Conservation (phyloP, 2,113 vertebrate species). For the Climacteris rufus region DNA sequence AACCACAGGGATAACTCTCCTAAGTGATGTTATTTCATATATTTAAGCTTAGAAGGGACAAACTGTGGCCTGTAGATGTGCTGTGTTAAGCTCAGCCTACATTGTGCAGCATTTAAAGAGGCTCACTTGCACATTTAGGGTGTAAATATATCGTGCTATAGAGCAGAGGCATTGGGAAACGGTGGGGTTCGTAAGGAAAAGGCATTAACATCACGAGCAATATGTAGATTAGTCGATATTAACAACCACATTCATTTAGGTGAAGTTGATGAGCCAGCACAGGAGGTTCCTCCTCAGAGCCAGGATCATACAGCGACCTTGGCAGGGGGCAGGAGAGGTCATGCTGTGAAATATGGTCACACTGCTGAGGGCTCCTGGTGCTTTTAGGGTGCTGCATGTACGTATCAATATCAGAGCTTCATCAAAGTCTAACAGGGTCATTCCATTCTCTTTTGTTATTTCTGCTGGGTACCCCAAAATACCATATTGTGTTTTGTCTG, state of each 20-base stretch:
- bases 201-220: background rate
- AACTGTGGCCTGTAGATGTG: background rate
- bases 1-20: background rate
- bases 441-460: background rate
- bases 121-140: background rate
- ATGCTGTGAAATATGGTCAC: background rate
- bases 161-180: background rate
- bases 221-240: background rate
- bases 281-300: background rate
- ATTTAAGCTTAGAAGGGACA: background rate
- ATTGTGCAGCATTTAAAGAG: background rate
- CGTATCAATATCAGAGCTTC: background rate
- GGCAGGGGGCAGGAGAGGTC: background rate
- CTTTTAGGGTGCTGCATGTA: background rate
- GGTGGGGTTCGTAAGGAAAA: background rate
- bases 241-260: background rate
- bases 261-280: slow-evolving; percentile 24
- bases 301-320: background rate
- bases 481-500: background rate
- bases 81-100: fast-evolving
- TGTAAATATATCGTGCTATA: fast-evolving
- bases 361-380: background rate
- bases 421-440: fast-evolving
- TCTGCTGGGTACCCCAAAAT: background rate
- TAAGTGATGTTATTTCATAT: fast-evolving